Evolutionary conservation across 2,113 vertebrate species (phyloP), one percentile per base, ranked within the genome.

Genomic region (Mormyrus lacerda): DNA sequence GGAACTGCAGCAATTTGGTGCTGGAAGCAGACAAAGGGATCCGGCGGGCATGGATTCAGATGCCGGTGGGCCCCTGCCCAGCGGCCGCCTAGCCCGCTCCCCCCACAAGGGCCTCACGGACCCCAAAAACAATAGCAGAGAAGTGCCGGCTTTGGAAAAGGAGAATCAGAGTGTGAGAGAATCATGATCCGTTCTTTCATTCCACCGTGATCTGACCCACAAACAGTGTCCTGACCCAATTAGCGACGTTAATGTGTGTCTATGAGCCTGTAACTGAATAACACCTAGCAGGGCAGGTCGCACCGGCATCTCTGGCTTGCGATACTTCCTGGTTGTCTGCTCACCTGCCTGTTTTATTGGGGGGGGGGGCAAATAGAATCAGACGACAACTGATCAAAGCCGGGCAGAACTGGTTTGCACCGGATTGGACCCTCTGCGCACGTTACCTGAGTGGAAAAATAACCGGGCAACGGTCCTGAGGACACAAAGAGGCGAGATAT

Each of bases 51-150:
- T 73, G 65, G 79, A 87, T 48, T 90, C 53, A 45, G 69, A 79
- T 53, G 53, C 19, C 19, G 19, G 53, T 24, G 53, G 21, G 5
- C 19, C 19, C 53, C 88, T 90, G 4, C 85, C 55, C 55, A 91
- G 90, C 87, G 69, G 69, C 55, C 88, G 84, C 89, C 90, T 89
- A 91, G 88, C 87, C 45, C 55, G 53, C 85, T 44, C 45, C 58
- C 88, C 76, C 76, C 10, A 39, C 42, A 47, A 15, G 51, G 35
- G 35, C 76, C 39, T 45, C 31, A 45, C n/a, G n/a, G 9, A 15
- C 51, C 42, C 50, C 51, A 3, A 27, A 6, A 39, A 55, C 1
- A 11, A 27, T 10, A 19, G 9, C 0, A 61, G 31, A 53, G 35
- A 19, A 19, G 17, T 0, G 13, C 45, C 47, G 3, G 13, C 9